phyloP scores from a whole-genome alignment of 1,140 invertebrate species.

The Macrosteles quadrilineatus region DNA sequence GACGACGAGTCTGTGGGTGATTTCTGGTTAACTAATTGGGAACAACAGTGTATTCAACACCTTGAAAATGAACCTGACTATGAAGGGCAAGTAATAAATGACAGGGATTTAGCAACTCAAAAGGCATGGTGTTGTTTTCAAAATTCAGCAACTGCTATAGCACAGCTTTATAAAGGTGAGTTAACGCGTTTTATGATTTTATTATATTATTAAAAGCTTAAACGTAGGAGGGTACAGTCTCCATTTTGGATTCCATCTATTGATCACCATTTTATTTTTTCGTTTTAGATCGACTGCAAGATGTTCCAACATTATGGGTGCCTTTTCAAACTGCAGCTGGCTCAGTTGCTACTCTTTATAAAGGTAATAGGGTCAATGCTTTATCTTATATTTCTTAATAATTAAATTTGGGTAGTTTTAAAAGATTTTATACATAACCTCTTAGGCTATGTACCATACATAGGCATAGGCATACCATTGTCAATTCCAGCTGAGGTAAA shows the following conservation, averaged over 20 bases:
- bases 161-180: constrained; percentile 79
- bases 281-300: constrained; percentile 59
- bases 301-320: constrained; percentile 70
- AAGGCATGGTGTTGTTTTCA: constrained; percentile 77
- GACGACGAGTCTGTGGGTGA: constrained; percentile 58
- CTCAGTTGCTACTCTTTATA: constrained; percentile 75
- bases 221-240: background rate
- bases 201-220: background rate
- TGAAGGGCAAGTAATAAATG: constrained; percentile 66
- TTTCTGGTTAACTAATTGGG: constrained; percentile 64
- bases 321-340: constrained; percentile 82
- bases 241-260: constrained; percentile 32
- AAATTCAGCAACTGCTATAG: constrained; percentile 75
- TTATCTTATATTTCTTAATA: too few species aligned
- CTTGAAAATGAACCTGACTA: constrained; percentile 69
- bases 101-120: constrained; percentile 68
- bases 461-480: too few species aligned
- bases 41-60: constrained; percentile 74
- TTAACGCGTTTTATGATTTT: background rate
- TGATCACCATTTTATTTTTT: constrained; percentile 41
- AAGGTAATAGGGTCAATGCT: too few species aligned
- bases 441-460: too few species aligned
- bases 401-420: too few species aligned
- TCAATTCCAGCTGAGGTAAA: too few species aligned
- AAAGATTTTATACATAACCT: too few species aligned